Evolutionary conservation across 2,888 invertebrate genomes (phyloP), one percentile per base, ranked within the genome.

Genomic region (Synergus gifuensis): DNA sequence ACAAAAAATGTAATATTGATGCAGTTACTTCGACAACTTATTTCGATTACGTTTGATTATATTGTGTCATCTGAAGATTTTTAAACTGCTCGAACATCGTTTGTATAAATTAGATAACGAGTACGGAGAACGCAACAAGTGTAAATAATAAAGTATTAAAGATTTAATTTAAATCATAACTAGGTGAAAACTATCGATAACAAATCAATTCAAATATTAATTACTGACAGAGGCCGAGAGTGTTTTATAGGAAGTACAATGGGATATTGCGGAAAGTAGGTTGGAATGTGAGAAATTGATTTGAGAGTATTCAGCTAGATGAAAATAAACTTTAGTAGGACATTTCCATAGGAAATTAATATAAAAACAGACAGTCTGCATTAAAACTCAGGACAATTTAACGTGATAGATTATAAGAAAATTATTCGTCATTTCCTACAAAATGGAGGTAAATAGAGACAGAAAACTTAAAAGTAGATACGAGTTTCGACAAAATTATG

Each of bases 171-270:
- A 85, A 82, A 80, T 86, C 87, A 85, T 87, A 85, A 84, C 84
- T 85, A 87, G 85, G 87, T 85, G 86, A 86, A 87, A 83, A 85
- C 85, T 67, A 86, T 79, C 78, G 82, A 85, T 83, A 85, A 88
- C 83, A 88, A 82, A 85, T 82, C 79, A 81, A 83, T 78, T 80
- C 86, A 86, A 88, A 89, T 86, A 88, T 87, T 85, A 84, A 86
- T 85, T 84, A 83, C 86, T 87, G 87, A 85, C 83, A 82, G 81
- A 81, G 81, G 85, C 86, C 89, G 87, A 89, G 90, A 88, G 88
- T 88, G 88, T 86, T 86, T 73, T 84, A 78, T 81, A 81, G 85
- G 82, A 86, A 87, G 84, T 84, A 78, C 18, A 79, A 60, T 40
- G 58, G 67, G 78, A 49, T 62, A 76, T 80, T 79, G 73, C 69